Evolutionary conservation across 2,888 invertebrate species (phyloP), one percentile per base, ranked within the genome.

Genomic region (Eilema depressum): DNA sequence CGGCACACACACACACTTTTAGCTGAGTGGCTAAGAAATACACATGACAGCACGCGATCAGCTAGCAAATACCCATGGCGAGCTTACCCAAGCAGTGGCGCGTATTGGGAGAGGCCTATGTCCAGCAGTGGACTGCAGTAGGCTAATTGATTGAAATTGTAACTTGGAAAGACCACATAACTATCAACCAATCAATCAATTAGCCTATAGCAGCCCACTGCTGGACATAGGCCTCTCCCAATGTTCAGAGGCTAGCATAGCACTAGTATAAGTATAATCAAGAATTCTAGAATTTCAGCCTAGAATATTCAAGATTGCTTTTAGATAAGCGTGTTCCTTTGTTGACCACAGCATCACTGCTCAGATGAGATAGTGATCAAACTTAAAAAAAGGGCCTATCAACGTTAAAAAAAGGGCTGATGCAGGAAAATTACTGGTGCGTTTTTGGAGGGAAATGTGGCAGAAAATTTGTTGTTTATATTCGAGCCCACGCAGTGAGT

Each of bases 131-230:
- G n/a, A n/a, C n/a, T n/a, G n/a, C n/a, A n/a, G n/a, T n/a, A n/a
- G n/a, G n/a, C n/a, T n/a, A 85, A 87, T 86, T 85, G 80, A 83
- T 79, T 83, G 81, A 83, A 74, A 81, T 80, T 79, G 78, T 73
- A n/a, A n/a, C n/a, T n/a, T n/a, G n/a, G n/a, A n/a, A n/a, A n/a
- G n/a, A n/a, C n/a, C n/a, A n/a, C n/a, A n/a, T n/a, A n/a, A n/a
- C n/a, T n/a, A n/a, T n/a, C n/a, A n/a, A n/a, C n/a, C n/a, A n/a
- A n/a, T n/a, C n/a, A n/a, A n/a, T n/a, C n/a, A n/a, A n/a, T n/a
- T n/a, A n/a, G n/a, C n/a, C n/a, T n/a, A n/a, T n/a, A n/a, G n/a
- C n/a, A n/a, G n/a, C n/a, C n/a, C n/a, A n/a, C n/a, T n/a, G n/a
- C n/a, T n/a, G n/a, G n/a, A n/a, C n/a, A n/a, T n/a, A n/a, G n/a